Percentiles rank a stretch among this genome's conserved stretches.
Conservation (phyloP, 2,113 vertebrate species). For the Daphoenositta chrysoptera region DNA sequence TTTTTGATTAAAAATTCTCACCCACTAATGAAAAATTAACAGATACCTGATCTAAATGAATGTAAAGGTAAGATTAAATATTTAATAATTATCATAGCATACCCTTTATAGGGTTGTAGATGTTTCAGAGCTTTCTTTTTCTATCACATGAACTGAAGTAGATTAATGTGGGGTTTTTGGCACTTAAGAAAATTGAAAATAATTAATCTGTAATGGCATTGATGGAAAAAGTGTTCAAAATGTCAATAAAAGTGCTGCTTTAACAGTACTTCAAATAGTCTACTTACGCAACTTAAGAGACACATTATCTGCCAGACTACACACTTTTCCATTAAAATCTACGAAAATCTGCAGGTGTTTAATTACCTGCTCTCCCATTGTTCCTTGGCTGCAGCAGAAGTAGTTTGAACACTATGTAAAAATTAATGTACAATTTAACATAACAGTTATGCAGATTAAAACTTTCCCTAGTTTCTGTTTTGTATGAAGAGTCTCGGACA, state of each 20-base stretch:
- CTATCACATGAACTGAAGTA: background rate
- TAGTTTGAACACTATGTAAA: conserved; percentile 6
- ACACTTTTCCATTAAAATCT: conserved; percentile 60
- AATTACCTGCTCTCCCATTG: conserved; percentile 59
- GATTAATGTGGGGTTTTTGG: background rate
- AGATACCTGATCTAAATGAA: background rate
- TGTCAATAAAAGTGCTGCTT: conserved; percentile 60
- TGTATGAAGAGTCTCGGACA: background rate
- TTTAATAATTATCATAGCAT: background rate
- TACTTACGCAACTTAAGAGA: conserved; percentile 53
- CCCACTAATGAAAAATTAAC: conserved; percentile 18
- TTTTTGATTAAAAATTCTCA: conserved; percentile 14
- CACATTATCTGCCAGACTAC: conserved; percentile 63
- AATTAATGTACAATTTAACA: conserved; percentile 19
- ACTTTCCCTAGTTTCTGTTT: conserved; percentile 5
- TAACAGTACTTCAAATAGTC: conserved; percentile 53
- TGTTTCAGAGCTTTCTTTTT: conserved; percentile 5
- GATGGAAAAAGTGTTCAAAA: conserved; percentile 62
- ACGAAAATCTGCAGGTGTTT: conserved; percentile 61
- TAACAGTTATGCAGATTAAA: conserved; percentile 33
- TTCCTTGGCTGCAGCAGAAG: conserved; percentile 30
- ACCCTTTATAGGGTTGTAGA: background rate
- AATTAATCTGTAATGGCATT: conserved; percentile 66
- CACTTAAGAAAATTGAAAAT: conserved; percentile 65
- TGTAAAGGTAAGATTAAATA: conserved; percentile 20